Base-by-base conservation (phyloP, 2,888 invertebrate genomes). In the Tinea trinotella region DNA sequence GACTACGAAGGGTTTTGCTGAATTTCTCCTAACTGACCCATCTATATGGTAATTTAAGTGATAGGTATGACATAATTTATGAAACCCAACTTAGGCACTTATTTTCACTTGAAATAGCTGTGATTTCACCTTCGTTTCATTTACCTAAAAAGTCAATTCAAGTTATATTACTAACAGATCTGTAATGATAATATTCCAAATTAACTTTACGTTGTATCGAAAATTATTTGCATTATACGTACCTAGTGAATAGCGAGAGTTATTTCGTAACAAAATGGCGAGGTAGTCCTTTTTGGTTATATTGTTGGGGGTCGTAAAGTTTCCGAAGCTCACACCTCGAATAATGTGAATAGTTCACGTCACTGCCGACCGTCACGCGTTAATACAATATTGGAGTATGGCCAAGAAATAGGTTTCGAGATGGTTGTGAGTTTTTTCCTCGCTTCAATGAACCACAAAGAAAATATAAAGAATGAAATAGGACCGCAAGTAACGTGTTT, bases 371-470 rank as follows among this genome's bases (percentile, higher is more conserved):
- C 50, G 24, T 24, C 50, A 50, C 50, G 50, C 50, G 50, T 50
- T 50, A 50, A 50, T 50, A 50, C 24, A 50, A 50, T 50, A 50
- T 50, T 50, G 50, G 50, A 50, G 50, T 50, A 3, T 50, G 50
- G 50, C 50, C 50, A 50, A 50, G 50, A 50, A 50, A 49, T 46
- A 46, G 48, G 48, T 48, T 48, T 2, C 40, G 40, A 13, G 40
- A 40, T 40, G 40, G 13, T 40, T 48, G 18, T 17, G 50, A 50
- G 24, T 50, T 50, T 19, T 50, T 50, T 50, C 24, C 12, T 24
- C 50, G 50, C 50, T 50, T 50, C 50, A 50, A 50, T 50, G 50
- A 50, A 50, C 50, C 50, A 50, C 50, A 50, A 50, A 50, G 50
- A 50, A 50, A 50, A 50, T 50, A 24, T 50, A 6, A 50, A 50